phyloP scores from a whole-genome alignment of 2,113 vertebrate genomes.

The Dipodomys ordii region DNA sequence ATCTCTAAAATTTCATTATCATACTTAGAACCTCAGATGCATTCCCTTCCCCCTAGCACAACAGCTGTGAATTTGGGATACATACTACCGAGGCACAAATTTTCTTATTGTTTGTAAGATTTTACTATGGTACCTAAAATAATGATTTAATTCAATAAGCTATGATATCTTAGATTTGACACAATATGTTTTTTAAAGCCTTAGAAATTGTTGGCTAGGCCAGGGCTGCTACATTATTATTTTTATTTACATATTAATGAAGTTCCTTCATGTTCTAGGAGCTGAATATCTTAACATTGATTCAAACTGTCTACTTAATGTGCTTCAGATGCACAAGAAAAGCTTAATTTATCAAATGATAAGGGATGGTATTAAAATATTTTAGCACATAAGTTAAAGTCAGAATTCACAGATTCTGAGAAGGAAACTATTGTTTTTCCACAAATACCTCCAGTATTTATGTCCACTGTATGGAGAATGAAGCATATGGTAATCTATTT shows the following conservation, averaged over 20 bases:
- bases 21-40: neutral
- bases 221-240: constrained; percentile 69
- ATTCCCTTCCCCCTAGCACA: neutral
- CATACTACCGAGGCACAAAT: neutral
- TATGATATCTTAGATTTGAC: neutral
- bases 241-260: constrained; percentile 71
- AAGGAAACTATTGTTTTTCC: constrained; percentile 49
- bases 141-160: neutral
- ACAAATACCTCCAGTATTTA: neutral
- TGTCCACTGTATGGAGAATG: constrained; percentile 46
- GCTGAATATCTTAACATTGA: constrained; percentile 46
- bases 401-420: neutral
- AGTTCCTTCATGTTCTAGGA: constrained; percentile 40
- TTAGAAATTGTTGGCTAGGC: constrained; percentile 70
- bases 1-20: neutral
- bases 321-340: constrained; percentile 50
- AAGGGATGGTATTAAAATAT: constrained; percentile 45
- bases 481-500: neutral
- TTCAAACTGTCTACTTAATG: constrained; percentile 63
- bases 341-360: neutral
- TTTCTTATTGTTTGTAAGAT: neutral
- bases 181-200: constrained; percentile 38
- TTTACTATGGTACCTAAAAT: constrained; percentile 26
- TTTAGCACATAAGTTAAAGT: neutral
- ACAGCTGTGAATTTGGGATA: neutral